phyloP scores from a whole-genome alignment of 1,140 invertebrate species.

The Cyphomyrmex costatus region DNA sequence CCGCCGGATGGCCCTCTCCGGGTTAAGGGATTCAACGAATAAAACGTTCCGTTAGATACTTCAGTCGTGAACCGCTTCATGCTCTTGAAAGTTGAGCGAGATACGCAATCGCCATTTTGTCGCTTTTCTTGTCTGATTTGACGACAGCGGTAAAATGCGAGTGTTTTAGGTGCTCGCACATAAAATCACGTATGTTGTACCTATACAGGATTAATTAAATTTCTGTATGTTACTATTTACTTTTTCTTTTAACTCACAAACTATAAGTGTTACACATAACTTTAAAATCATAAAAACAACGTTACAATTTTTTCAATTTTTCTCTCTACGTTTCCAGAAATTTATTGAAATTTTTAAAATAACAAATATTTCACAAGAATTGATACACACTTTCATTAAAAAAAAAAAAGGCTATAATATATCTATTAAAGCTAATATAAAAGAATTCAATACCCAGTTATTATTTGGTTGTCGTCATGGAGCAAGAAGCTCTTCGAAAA shows the following conservation, averaged over 20 bases:
- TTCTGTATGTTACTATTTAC: not conserved
- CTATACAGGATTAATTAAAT: not conserved
- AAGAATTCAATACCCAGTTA: slow-evolving; percentile 4
- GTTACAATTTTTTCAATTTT: not conserved
- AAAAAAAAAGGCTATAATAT: not conserved
- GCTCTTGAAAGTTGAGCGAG: slow-evolving; percentile 7
- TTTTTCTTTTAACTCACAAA: not conserved
- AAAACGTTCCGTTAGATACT: slow-evolving; percentile 47
- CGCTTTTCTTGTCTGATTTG: not conserved
- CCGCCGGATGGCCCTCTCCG: slow-evolving; percentile 10
- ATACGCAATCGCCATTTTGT: slow-evolving; percentile 37
- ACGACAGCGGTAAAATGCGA: not conserved
- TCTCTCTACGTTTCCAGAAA: not conserved
- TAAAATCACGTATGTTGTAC: not conserved
- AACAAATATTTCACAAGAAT: not conserved
- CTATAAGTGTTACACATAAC: not conserved
- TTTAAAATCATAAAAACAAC: not conserved
- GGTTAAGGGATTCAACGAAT: slow-evolving; percentile 42
- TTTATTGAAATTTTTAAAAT: not conserved
- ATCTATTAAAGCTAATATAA: slow-evolving; percentile 1
- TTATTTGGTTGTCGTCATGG: not conserved
- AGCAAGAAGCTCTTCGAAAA: not conserved
- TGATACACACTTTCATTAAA: not conserved
- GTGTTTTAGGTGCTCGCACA: not conserved
- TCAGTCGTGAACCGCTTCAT: not conserved